Percentiles rank a stretch among this genome's conserved stretches.
phyloP scores from a whole-genome alignment of 2,888 invertebrate species.

The Diplazon laetatorius region DNA sequence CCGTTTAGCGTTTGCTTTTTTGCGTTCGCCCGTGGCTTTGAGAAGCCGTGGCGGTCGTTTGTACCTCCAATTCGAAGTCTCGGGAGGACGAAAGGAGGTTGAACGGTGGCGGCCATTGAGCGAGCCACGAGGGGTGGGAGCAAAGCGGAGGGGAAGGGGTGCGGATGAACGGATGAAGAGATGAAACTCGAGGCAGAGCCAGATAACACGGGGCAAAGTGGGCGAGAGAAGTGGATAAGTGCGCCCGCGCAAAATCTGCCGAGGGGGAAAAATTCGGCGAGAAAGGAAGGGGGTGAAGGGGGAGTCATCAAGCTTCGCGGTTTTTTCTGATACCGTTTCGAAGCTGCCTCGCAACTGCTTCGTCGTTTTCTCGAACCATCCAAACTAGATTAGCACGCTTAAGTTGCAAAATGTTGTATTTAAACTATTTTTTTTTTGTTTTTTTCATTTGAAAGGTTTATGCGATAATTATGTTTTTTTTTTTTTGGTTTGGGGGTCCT shows the following conservation, averaged over 20 bases:
- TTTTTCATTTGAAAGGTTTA: no score
- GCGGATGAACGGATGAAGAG: no score
- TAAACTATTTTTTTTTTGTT: no score
- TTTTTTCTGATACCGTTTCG: constrained; percentile 37
- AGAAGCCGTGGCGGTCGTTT: constrained; percentile 63
- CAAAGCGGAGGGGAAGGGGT: no score
- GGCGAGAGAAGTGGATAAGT: constrained; percentile 42
- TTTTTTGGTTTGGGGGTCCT: constrained; percentile 22
- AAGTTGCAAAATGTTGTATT: no score
- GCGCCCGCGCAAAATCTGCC: constrained; percentile 55
- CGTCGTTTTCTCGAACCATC: constrained; percentile 6
- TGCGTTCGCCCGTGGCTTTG: constrained; percentile 29
- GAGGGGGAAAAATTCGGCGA: constrained; percentile 43
- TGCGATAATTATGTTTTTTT: no score
- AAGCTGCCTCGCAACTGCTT: constrained; percentile 16
- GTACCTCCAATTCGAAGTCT: constrained; percentile 73
- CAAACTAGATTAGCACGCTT: not conserved
- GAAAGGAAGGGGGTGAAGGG: constrained; percentile 27
- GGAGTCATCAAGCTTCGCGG: constrained; percentile 44
- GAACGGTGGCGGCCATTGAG: constrained; percentile 60
- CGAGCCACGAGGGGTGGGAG: constrained; percentile 40
- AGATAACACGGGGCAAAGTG: constrained; percentile 26
- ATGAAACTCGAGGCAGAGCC: constrained; percentile 39
- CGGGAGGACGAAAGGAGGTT: constrained; percentile 35
- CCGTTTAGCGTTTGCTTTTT: constrained; percentile 76